Evolutionary conservation across 2,888 invertebrate genomes (phyloP), one percentile per base, ranked within the genome.

Genomic region (Rutpela maculata): DNA sequence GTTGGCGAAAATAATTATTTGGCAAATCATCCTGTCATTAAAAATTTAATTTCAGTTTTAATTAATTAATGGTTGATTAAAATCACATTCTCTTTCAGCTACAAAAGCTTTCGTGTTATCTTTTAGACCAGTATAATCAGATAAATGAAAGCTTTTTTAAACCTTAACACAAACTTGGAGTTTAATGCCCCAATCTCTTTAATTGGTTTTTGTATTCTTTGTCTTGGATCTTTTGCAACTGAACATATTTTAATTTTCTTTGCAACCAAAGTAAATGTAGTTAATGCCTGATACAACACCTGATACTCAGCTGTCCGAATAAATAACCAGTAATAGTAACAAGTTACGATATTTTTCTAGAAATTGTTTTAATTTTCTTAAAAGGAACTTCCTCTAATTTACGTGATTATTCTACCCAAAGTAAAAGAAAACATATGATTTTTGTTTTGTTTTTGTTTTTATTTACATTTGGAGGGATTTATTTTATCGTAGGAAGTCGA

Each of bases 131-230:
- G 76, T 66, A 76, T 81, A 80, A 84, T 82, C 81, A 78, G 82
- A 82, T 84, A 80, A 82, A 78, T 71, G 77, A 74, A 78, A 78
- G 80, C 81, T 81, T 81, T 81, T 78, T 78, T 80, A 81, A 82
- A 81, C 75, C 79, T 77, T 74, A 71, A 76, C 74, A 78, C 74
- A 75, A 78, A 76, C 79, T 77, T 67, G 50, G 73, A 80, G 82
- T 82, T 83, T 83, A 81, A 82, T 79, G 81, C 82, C 76, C 75
- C 74, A 80, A 78, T 80, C 82, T 81, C 78, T 83, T 83, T 83
- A 83, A 84, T 83, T 83, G 82, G 82, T 82, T 82, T 81, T 79
- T 57, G 75, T 79, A 75, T 77, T 78, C 57, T 59, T 60, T 70
- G 59, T 60, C 70, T 60, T 60, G 15, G 35, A 57, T 59, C 70